Percentiles rank a stretch among this genome's conserved stretches.
Conservation (phyloP, 2,797 vertebrate species). For the Coendou prehensilis region DNA sequence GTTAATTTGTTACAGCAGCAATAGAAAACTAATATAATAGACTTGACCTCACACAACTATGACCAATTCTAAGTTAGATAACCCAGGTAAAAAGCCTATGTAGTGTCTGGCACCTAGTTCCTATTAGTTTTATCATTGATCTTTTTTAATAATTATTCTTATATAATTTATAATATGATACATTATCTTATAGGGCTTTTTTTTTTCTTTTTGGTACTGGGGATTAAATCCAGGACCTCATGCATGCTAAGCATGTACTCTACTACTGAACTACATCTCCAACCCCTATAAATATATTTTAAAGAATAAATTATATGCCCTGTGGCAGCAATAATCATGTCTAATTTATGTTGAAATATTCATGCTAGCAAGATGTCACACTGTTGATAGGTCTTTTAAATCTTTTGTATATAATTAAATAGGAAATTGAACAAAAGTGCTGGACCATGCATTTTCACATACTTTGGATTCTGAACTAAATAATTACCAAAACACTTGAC, state of each 20-base stretch:
- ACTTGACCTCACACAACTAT: background rate
- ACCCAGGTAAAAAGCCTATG: background rate
- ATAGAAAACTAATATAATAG: background rate
- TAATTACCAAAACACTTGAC: background rate
- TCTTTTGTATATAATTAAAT: background rate
- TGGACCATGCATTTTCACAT: background rate
- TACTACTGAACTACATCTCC: background rate
- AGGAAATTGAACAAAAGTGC: background rate
- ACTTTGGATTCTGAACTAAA: conserved; percentile 18
- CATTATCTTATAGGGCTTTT: background rate
- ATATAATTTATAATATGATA: background rate
- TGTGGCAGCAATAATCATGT: background rate
- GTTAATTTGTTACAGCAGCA: background rate
- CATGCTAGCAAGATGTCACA: background rate
- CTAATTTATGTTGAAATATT: background rate
- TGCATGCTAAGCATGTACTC: too few relatives aligned
- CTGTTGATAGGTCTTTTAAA: background rate
- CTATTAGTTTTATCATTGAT: background rate
- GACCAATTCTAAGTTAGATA: background rate
- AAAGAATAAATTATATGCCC: background rate
- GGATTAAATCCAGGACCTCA: background rate
- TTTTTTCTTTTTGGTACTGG: background rate
- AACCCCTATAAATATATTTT: background rate
- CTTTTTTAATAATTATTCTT: background rate
- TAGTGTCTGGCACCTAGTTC: background rate